Conservation (phyloP, 2,113 vertebrate species). For the Oreocharis arfaki region DNA sequence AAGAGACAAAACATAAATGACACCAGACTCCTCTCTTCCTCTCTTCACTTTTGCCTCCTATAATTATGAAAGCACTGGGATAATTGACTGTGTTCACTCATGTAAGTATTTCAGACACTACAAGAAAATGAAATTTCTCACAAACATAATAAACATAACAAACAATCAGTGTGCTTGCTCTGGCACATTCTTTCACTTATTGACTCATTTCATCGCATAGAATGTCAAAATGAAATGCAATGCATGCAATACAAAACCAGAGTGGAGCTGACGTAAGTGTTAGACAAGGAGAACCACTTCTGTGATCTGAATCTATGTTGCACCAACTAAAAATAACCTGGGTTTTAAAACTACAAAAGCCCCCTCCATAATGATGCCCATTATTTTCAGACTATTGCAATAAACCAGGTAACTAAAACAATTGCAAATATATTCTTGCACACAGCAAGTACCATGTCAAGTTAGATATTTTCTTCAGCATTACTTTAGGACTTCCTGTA, state of each 20-base stretch:
- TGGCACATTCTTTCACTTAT: neutral
- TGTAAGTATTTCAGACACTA: neutral
- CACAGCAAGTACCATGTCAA: neutral
- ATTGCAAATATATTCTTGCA: neutral
- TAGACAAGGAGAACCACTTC: neutral
- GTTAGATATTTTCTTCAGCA: neutral
- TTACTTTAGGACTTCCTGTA: neutral
- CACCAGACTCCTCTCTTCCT: neutral
- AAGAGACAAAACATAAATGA: neutral
- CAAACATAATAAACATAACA: neutral
- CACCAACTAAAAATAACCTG: neutral
- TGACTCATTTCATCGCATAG: neutral
- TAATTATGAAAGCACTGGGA: neutral
- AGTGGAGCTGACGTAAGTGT: neutral
- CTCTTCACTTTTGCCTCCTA: neutral
- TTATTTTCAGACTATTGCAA: neutral
- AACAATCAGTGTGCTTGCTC: neutral
- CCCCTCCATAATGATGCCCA: rapidly evolving
- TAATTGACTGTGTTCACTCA: neutral
- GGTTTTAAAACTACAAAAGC: neutral
- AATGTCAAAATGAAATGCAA: neutral
- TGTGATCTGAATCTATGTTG: neutral
- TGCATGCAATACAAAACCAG: neutral
- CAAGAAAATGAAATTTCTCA: neutral
- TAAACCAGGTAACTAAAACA: neutral